phyloP scores from a whole-genome alignment of 2,797 vertebrate species.

The Poliocrania exsul region DNA sequence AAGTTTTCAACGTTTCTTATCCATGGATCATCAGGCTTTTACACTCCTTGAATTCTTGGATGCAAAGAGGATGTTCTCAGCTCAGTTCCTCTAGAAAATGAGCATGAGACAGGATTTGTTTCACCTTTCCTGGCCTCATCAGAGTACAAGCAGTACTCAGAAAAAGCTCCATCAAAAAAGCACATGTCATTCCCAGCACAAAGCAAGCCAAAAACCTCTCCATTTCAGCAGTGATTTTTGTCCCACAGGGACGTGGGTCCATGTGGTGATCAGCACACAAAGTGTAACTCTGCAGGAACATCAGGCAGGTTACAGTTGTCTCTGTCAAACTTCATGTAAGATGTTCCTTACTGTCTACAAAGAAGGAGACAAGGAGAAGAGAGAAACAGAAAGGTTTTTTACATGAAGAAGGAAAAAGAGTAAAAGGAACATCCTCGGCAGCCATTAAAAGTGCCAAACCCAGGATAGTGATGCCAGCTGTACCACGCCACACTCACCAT shows the following conservation, averaged over 20 bases:
- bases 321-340: neutral
- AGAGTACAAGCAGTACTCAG: neutral
- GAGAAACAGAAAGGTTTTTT: neutral
- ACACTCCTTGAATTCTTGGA: neutral
- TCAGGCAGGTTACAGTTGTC: neutral
- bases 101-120: neutral
- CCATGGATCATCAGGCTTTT: neutral
- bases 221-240: neutral
- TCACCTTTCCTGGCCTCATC: neutral
- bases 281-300: neutral
- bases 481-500: neutral
- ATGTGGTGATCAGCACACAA: neutral
- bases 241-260: neutral
- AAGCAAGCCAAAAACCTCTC: neutral
- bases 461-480: neutral
- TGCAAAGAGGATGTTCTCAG: neutral
- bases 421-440: neutral
- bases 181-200: neutral
- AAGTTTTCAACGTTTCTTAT: neutral
- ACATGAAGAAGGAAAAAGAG: neutral
- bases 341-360: neutral
- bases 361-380: neutral
- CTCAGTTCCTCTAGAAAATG: neutral
- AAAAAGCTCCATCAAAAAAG: neutral
- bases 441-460: neutral